Conservation (phyloP, 2,113 vertebrate species). For the Herpetotheres cachinnans region DNA sequence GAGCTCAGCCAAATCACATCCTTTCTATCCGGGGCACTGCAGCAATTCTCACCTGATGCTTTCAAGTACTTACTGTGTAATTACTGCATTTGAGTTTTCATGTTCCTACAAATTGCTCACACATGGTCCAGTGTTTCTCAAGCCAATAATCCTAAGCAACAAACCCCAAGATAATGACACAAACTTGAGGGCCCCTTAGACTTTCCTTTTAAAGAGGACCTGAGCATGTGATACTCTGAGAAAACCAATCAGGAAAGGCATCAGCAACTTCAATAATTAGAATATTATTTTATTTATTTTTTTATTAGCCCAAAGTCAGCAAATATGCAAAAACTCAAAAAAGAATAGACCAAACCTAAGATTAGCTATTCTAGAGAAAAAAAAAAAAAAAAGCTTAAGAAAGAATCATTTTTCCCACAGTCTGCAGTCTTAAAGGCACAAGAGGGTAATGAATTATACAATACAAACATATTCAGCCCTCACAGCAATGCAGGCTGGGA, state of each 20-base stretch:
- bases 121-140: slow-evolving; percentile 50
- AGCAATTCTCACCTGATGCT: slow-evolving; percentile 66
- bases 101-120: slow-evolving; percentile 73
- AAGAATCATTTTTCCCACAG: neutral
- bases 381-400: neutral
- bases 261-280: neutral
- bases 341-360: neutral
- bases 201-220: slow-evolving; percentile 68
- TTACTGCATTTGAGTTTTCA: slow-evolving; percentile 79
- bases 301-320: neutral
- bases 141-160: neutral
- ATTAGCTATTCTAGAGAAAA: neutral
- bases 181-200: neutral
- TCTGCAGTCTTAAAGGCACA: neutral
- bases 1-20: neutral
- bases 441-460: neutral
- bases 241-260: slow-evolving; percentile 53
- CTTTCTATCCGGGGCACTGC: neutral
- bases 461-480: neutral
- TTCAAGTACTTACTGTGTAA: slow-evolving; percentile 81
- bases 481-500: neutral
- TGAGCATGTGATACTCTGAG: neutral
- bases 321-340: neutral
- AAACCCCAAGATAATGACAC: neutral
- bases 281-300: neutral